Evolutionary conservation across 2,797 vertebrate genomes (phyloP).

Genomic region (Scomberomorus guttatus): DNA sequence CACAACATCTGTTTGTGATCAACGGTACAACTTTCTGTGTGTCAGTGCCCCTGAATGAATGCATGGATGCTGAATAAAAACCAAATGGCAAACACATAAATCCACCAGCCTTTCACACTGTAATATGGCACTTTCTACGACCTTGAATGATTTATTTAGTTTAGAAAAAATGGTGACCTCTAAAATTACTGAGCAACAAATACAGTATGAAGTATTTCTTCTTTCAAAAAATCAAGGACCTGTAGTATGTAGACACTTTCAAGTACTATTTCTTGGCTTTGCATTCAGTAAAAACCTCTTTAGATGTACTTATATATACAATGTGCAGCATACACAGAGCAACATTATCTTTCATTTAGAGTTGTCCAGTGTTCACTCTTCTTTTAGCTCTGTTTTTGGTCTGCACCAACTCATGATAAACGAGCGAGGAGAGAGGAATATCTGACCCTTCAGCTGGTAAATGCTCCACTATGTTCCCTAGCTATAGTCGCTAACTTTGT

Average conservation of each 20-base stretch:
- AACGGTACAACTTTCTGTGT: neutral
- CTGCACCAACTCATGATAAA: no score
- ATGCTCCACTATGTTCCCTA: no score
- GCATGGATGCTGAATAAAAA: slow-evolving; percentile 2
- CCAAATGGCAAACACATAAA: slow-evolving; percentile 11
- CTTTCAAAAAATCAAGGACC: neutral
- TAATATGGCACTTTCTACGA: neutral
- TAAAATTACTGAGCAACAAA: slow-evolving; percentile 5
- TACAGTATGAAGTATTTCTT: neutral
- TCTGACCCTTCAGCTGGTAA: no score
- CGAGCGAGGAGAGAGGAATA: no score
- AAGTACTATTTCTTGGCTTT: neutral
- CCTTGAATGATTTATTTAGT: slow-evolving; percentile 15
- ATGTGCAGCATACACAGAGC: no score
- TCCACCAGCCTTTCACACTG: neutral
- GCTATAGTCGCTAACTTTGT: no score
- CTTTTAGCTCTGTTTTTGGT: no score
- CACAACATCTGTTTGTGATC: slow-evolving; percentile 8
- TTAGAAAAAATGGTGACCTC: no score
- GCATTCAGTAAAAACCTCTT: neutral
- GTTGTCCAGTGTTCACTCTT: no score
- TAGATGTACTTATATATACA: no score
- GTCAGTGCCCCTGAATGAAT: neutral
- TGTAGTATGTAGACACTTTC: neutral
- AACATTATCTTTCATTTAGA: no score